phyloP scores from a whole-genome alignment of 2,888 invertebrate genomes.

The Masnerella sp. region DNA sequence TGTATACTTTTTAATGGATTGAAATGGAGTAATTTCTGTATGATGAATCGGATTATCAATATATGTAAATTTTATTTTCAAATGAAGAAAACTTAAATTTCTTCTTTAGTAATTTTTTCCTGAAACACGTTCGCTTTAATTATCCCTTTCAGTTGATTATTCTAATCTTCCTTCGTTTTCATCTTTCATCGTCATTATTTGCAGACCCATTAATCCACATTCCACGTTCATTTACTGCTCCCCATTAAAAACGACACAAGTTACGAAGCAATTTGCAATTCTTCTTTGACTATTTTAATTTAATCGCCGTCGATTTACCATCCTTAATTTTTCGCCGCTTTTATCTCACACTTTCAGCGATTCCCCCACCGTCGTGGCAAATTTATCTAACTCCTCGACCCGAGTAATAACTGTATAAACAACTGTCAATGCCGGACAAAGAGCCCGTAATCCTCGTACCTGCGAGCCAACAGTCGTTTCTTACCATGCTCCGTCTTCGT shows the following conservation, averaged over 20 bases:
- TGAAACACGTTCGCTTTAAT: too few species aligned
- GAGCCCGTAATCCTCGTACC: constrained; percentile 23
- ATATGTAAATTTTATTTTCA: too few species aligned
- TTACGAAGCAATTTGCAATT: background rate
- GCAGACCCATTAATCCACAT: too few species aligned
- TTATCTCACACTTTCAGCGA: background rate
- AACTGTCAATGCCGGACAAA: constrained; percentile 50
- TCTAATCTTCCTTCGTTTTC: too few species aligned
- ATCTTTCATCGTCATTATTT: too few species aligned
- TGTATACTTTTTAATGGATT: too few species aligned
- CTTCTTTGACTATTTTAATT: too few species aligned
- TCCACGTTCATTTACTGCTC: background rate
- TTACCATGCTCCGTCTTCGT: background rate
- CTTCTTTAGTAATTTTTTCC: too few species aligned
- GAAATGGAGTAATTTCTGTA: too few species aligned
- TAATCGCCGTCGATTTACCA: background rate
- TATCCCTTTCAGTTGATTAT: too few species aligned
- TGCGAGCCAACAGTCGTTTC: constrained; percentile 7
- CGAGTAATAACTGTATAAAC: constrained; percentile 50
- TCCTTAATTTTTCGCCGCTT: background rate
- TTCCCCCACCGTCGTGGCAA: background rate
- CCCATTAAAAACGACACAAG: background rate
- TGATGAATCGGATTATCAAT: too few species aligned
- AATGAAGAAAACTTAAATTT: too few species aligned
- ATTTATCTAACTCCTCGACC: constrained; percentile 31